Evolutionary conservation across 1,140 invertebrate genomes (phyloP).

Genomic region (Amyelois transitella): DNA sequence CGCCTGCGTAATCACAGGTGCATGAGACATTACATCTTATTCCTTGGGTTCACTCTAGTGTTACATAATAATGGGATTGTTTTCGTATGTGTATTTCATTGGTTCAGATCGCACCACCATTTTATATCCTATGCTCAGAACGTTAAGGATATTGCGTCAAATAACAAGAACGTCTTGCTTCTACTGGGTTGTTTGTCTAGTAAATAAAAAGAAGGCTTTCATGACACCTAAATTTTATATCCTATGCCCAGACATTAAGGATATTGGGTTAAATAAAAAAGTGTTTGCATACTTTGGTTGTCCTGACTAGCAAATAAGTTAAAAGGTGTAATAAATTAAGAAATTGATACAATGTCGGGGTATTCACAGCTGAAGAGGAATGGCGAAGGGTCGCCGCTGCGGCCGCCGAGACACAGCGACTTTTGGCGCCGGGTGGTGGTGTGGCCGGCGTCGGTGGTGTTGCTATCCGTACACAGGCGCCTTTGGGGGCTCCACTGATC

Average conservation of each 20-base stretch:
- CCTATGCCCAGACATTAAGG: too few relatives aligned
- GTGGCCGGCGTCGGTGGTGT: conserved; percentile 76
- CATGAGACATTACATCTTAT: not conserved
- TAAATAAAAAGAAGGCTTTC: too few relatives aligned
- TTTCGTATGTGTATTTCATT: not conserved
- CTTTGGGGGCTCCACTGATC: conserved; percentile 89
- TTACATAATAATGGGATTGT: not conserved
- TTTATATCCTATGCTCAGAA: not conserved
- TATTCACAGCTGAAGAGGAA: conserved; percentile 83
- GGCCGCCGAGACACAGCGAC: conserved; percentile 83
- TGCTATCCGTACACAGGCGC: conserved; percentile 81
- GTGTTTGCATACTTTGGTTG: too few relatives aligned
- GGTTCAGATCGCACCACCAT: not conserved
- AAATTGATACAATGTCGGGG: conserved; percentile 43
- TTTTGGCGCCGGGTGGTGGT: conserved; percentile 78
- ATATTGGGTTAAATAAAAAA: too few relatives aligned
- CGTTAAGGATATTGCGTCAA: too few relatives aligned
- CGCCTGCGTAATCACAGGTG: not conserved
- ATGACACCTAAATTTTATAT: too few relatives aligned
- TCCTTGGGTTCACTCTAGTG: not conserved
- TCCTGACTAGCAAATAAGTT: too few relatives aligned
- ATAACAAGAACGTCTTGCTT: too few relatives aligned
- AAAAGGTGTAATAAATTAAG: conserved; percentile 1
- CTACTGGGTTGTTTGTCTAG: too few relatives aligned
- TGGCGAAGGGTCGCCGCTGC: conserved; percentile 82